A percentile compares a stretch with the other conserved stretches of the same genome.
Conservation (phyloP, 2,797 vertebrate genomes). For the Halcyon leucocephala region DNA sequence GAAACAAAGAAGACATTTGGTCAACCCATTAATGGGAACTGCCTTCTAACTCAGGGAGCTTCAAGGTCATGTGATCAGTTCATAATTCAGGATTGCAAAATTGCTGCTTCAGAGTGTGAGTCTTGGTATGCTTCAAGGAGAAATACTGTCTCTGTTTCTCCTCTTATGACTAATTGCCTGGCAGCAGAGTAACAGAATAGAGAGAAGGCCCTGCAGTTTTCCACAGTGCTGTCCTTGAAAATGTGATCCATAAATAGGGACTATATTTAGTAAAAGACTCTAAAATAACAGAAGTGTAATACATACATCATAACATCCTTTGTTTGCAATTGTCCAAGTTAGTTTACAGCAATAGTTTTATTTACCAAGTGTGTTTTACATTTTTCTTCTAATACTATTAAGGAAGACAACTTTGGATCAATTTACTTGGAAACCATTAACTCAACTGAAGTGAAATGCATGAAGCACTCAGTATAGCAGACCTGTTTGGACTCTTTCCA, state of each 20-base stretch:
- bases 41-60: neutral
- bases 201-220: slow-evolving; percentile 11
- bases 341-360: neutral
- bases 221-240: neutral
- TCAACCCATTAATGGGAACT: neutral
- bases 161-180: neutral
- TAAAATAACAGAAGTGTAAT: neutral
- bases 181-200: neutral
- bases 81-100: slow-evolving; percentile 21
- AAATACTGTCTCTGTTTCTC: neutral
- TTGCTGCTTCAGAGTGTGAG: slow-evolving; percentile 2
- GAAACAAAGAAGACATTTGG: slow-evolving; percentile 14
- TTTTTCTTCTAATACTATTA: slow-evolving; percentile 31
- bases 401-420: slow-evolving; percentile 37
- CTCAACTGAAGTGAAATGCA: slow-evolving; percentile 44
- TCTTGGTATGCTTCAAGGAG: slow-evolving; percentile 17
- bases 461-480: slow-evolving; percentile 1
- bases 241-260: neutral
- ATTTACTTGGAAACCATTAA: slow-evolving; percentile 43
- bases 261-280: neutral
- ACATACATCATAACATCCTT: neutral
- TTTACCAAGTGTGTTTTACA: neutral
- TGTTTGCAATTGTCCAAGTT: neutral
- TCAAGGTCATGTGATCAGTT: neutral
- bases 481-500: slow-evolving; percentile 50